Evolutionary conservation across 1,140 invertebrate species (phyloP).

Genomic region (Metaphire vulgaris): DNA sequence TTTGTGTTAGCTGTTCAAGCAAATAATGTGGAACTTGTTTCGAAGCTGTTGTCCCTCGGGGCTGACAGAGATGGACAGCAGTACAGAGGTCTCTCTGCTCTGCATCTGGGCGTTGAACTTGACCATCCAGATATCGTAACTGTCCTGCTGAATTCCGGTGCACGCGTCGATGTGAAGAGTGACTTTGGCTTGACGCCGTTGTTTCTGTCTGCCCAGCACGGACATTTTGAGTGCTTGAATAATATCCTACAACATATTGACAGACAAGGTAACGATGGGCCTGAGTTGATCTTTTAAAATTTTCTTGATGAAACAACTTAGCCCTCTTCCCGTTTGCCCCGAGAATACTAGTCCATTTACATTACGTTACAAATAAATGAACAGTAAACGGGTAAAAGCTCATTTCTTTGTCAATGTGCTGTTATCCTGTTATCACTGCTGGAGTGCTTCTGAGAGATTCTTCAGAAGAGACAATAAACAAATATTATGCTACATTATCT

Average conservation of each 20-base stretch:
- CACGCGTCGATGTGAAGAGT: constrained; percentile 40
- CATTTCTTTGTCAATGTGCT: too few species aligned
- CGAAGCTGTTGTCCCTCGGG: constrained; percentile 38
- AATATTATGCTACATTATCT: too few species aligned
- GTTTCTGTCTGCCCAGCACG: constrained; percentile 47
- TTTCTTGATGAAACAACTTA: not conserved
- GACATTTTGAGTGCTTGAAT: constrained; percentile 39
- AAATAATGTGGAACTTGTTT: constrained; percentile 38
- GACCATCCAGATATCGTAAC: constrained; percentile 34
- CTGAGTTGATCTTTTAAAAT: not conserved
- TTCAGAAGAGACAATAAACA: too few species aligned
- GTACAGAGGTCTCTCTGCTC: constrained; percentile 39
- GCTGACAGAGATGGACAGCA: constrained; percentile 40
- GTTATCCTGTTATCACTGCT: too few species aligned
- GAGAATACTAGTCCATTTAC: not conserved
- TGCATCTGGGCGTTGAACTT: constrained; percentile 42
- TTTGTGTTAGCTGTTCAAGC: constrained; percentile 43
- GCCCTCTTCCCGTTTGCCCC: not conserved
- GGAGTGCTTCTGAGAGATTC: too few species aligned
- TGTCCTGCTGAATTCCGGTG: constrained; percentile 40
- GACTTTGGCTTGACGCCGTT: constrained; percentile 48
- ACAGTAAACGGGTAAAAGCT: too few species aligned
- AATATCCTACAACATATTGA: constrained; percentile 37
- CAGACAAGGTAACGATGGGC: constrained; percentile 25
- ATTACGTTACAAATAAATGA: not conserved